Conservation (phyloP, 2,888 invertebrate genomes). For the Tipula vernalis region DNA sequence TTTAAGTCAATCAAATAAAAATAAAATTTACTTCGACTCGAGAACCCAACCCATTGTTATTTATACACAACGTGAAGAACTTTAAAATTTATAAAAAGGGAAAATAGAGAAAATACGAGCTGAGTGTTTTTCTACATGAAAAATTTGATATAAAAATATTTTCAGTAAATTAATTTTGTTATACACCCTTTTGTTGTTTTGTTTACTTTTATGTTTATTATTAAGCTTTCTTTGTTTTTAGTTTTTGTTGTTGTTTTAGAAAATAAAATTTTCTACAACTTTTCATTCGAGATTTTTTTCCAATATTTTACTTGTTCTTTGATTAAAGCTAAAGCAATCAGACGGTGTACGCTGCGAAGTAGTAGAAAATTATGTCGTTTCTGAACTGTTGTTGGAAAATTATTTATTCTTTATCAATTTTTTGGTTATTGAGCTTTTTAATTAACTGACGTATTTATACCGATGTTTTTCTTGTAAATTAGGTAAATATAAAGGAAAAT, state of each 20-base stretch:
- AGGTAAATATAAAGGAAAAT: too few species aligned
- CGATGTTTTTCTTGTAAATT: too few species aligned
- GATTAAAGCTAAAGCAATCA: background rate
- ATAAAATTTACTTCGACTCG: background rate
- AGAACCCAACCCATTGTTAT: background rate
- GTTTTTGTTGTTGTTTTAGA: background rate
- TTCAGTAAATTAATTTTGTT: background rate
- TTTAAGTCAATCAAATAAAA: background rate
- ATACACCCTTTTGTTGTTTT: background rate
- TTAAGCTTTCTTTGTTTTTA: background rate
- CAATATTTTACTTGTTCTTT: background rate
- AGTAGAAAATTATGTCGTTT: background rate
- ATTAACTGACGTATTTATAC: too few species aligned
- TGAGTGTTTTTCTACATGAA: background rate
- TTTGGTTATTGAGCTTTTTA: too few species aligned
- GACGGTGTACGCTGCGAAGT: background rate
- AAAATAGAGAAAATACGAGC: background rate
- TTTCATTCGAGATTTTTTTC: background rate
- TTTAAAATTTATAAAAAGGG: background rate
- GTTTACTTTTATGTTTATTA: background rate
- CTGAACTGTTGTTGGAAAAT: too few species aligned
- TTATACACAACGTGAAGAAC: background rate
- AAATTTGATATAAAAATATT: background rate
- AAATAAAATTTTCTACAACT: background rate
- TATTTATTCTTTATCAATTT: too few species aligned